Base-by-base conservation (phyloP, 2,113 vertebrate species). In the Colossoma macropomum region DNA sequence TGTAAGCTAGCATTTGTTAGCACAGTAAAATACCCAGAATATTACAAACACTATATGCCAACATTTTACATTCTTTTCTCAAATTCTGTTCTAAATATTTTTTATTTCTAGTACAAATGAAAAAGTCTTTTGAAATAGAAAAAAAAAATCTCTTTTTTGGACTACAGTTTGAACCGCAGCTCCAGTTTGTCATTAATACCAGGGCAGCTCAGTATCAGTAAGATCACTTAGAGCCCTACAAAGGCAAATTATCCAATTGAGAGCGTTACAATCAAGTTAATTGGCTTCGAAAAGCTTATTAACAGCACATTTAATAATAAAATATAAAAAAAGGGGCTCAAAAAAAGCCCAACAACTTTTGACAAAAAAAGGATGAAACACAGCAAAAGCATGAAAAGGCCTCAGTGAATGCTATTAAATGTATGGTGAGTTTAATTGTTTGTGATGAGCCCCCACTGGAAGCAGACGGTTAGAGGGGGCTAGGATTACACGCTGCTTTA, bases 231-330 rank as follows among this genome's bases (percentile, higher is more conserved):
- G 71, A 88, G 72, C 75, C 54, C 83, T 56, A 89, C 83, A 91
- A 86, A 86, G 78, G 76, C 65, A 84, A 87, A 87, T 88, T 68
- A 89, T 90, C 77, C 66, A 66, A 80, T 87, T 89, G 38, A 86
- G 69, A 91, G 87, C 79, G 66, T 89, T 89, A 85, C 87, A 92
- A 89, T 91, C 76, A 87, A 86, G 75, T 88, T 93, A 91, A 90
- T 90, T 83, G 83, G 87, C 89, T 89, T 82, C 80, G 85, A 89
- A 89, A 89, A 69, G 89, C 89, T 91, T 86, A 92, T 92, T 86
- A 86, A 65, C 70, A 59, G 28, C 60, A 81, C 17, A 38, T 74
- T 74, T 74, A 81, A 81, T 81, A 81, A 72, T 75, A 87, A 75
- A 81, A 84, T 91, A 85, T 84, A 86, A 89, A 89, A 81, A 75